Conservation (phyloP, 2,113 vertebrate species). For the Gnathonemus longibarbis region DNA sequence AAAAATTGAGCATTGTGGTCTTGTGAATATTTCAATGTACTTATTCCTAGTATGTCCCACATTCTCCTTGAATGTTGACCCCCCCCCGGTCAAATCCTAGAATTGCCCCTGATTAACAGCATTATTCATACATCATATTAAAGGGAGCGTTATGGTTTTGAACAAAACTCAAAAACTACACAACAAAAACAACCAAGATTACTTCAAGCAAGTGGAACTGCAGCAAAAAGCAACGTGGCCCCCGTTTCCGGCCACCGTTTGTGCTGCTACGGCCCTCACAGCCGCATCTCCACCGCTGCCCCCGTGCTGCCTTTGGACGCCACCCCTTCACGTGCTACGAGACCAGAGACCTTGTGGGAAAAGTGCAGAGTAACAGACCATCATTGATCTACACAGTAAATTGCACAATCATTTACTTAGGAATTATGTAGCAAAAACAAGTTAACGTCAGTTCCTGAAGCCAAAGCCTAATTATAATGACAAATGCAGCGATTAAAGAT, state of each 20-base stretch:
- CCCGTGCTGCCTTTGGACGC: not conserved
- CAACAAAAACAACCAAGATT: not conserved
- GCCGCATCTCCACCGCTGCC: not conserved
- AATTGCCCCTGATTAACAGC: not conserved
- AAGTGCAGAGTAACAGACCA: not conserved
- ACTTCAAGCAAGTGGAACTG: not conserved
- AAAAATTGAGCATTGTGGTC: not conserved
- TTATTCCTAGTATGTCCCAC: not conserved
- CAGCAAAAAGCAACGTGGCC: not conserved
- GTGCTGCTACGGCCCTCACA: not conserved
- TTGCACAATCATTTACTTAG: not conserved
- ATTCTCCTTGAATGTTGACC: not conserved
- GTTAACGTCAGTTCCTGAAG: not conserved
- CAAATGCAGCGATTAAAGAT: constrained; percentile 35
- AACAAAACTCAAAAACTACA: not conserved
- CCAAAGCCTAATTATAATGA: constrained; percentile 9
- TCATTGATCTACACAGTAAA: not conserved
- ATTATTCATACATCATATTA: not conserved
- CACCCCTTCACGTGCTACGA: not conserved
- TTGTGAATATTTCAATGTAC: not conserved
- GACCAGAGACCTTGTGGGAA: not conserved
- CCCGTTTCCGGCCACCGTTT: not conserved
- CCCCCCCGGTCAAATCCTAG: not conserved
- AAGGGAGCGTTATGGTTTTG: not conserved
- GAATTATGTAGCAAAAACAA: not conserved